These are phyloP conservation scores for Leucania comma DNA, from an alignment of 2,888 invertebrate genomes.

Conservation along the genomic window DNA sequence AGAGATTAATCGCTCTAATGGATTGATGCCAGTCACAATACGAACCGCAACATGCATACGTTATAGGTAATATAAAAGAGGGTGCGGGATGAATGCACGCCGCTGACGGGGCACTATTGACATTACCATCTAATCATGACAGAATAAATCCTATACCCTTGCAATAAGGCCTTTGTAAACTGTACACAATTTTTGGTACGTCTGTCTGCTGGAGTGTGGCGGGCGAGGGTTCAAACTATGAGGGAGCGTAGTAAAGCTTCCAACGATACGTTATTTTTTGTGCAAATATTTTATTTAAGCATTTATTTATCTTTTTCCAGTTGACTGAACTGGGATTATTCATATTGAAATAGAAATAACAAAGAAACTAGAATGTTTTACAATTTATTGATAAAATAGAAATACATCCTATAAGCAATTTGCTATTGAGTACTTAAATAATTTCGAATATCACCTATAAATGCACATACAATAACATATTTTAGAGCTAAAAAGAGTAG, in stretches of 20 bases:
- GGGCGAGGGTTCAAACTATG: slow-evolving; percentile 82
- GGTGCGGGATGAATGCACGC: slow-evolving; percentile 87
- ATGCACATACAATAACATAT: no score
- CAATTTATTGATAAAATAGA: not conserved
- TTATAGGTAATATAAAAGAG: slow-evolving; percentile 87
- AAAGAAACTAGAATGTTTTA: not conserved
- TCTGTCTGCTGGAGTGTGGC: slow-evolving; percentile 83
- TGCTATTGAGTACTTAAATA: not conserved
- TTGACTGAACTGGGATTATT: slow-evolving; percentile 66
- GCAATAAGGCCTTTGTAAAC: slow-evolving; percentile 66
- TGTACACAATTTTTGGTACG: slow-evolving; percentile 70
- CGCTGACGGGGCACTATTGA: slow-evolving; percentile 74
- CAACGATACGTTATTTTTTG: slow-evolving; percentile 76
- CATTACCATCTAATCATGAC: slow-evolving; percentile 50
- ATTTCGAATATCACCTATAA: not conserved
- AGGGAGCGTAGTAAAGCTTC: slow-evolving; percentile 82
- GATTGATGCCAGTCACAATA: slow-evolving; percentile 85
- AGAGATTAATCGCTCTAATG: slow-evolving; percentile 87
- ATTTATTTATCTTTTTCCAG: slow-evolving; percentile 79
- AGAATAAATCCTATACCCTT: slow-evolving; percentile 74
- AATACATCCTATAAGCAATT: no score
- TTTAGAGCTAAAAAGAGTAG: not conserved
- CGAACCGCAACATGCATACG: slow-evolving; percentile 87
- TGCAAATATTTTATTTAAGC: slow-evolving; percentile 78
- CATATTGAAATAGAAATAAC: slow-evolving; percentile 19